Percentiles rank a stretch among this genome's conserved stretches.
Evolutionary conservation across 1,140 invertebrate species (phyloP).

Genomic region (Lepidostoma basale): DNA sequence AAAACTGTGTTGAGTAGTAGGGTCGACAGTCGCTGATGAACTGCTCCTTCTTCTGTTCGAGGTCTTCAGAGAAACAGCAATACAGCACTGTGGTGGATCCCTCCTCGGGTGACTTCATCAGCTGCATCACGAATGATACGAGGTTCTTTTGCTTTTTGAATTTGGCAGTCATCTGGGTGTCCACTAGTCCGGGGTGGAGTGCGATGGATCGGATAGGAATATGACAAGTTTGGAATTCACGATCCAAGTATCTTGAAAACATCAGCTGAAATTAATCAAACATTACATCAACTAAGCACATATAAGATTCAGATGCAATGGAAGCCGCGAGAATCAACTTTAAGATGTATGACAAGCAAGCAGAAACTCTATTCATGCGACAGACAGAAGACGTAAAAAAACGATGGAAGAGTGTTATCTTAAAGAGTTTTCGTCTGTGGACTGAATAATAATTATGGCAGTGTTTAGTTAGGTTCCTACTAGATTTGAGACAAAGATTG

Average conservation of each 20-base stretch:
- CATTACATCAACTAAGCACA: neutral
- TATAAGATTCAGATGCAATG: no score
- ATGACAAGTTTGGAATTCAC: slow-evolving; percentile 62
- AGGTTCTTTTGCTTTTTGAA: slow-evolving; percentile 66
- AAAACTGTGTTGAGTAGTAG: slow-evolving; percentile 55
- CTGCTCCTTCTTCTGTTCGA: slow-evolving; percentile 73
- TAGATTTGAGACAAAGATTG: no score
- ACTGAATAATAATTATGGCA: no score
- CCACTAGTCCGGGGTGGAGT: slow-evolving; percentile 88
- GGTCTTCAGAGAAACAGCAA: slow-evolving; percentile 72
- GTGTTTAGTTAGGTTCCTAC: no score
- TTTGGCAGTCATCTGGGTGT: slow-evolving; percentile 80
- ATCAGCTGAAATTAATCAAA: slow-evolving; percentile 57
- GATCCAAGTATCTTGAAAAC: slow-evolving; percentile 73
- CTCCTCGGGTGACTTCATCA: slow-evolving; percentile 75
- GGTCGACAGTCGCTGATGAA: slow-evolving; percentile 75
- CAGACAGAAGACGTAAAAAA: no score
- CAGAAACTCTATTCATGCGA: no score
- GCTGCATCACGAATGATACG: slow-evolving; percentile 63
- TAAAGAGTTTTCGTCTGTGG: no score
- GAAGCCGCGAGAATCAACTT: no score
- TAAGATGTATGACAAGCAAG: no score
- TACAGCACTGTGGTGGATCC: slow-evolving; percentile 77
- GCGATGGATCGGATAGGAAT: slow-evolving; percentile 70
- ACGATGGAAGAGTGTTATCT: no score